phyloP scores from a whole-genome alignment of 1,140 invertebrate species.

The Dicyema japonicum region DNA sequence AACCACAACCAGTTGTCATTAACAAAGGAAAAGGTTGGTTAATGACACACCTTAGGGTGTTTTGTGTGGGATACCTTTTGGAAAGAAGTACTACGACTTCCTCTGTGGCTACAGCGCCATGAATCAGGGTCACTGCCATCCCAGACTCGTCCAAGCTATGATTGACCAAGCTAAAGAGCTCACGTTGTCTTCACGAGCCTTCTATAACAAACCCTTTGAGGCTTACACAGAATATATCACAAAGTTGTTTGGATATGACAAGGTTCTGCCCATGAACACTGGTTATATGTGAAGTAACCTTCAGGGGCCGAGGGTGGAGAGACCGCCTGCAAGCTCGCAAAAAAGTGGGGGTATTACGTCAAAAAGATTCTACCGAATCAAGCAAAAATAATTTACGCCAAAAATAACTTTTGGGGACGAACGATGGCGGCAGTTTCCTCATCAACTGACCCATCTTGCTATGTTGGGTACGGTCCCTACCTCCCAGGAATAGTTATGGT shows the following conservation, averaged over 20 bases:
- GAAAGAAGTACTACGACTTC: conserved; percentile 69
- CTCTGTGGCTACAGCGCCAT: conserved; percentile 79
- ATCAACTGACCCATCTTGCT: conserved; percentile 58
- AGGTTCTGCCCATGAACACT: conserved; percentile 82
- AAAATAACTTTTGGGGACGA: conserved; percentile 86
- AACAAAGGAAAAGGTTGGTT: conserved; percentile 47
- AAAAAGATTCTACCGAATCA: conserved; percentile 57
- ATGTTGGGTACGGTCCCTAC: conserved; percentile 56
- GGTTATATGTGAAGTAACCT: conserved; percentile 29
- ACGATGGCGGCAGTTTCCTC: conserved; percentile 64
- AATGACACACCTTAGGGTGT: too few relatives aligned
- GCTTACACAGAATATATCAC: conserved; percentile 73
- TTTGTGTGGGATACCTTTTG: conserved; percentile 81
- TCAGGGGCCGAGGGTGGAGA: conserved; percentile 72
- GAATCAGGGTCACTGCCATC: conserved; percentile 92
- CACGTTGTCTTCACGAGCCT: conserved; percentile 51
- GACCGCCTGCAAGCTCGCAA: conserved; percentile 58
- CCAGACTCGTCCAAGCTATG: conserved; percentile 49
- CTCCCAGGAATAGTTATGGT: conserved; percentile 65
- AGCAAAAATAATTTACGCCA: conserved; percentile 61
- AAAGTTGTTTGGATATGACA: conserved; percentile 58
- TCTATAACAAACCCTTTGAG: conserved; percentile 59
- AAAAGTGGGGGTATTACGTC: conserved; percentile 63
- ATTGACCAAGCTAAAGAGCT: conserved; percentile 35
- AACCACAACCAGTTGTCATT: conserved; percentile 60